These are phyloP conservation scores for Heterodera carotae DNA, from an alignment of 1,140 invertebrate species.

Conservation along the genomic window DNA sequence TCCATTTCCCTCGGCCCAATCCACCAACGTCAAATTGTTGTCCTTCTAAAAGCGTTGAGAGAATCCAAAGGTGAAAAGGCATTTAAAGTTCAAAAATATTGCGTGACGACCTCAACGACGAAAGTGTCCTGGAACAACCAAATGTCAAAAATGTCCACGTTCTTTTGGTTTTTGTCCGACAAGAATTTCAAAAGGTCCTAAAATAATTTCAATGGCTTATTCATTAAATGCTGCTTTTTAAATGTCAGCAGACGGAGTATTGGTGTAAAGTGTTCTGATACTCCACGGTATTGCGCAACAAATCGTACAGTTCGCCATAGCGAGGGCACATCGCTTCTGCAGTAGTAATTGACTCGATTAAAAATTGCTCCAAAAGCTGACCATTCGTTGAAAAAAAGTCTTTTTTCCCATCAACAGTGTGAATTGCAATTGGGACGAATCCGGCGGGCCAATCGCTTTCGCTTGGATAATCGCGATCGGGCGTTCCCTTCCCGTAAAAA, in stretches of 20 bases:
- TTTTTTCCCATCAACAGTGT: conserved; percentile 32
- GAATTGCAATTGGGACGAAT: conserved; percentile 37
- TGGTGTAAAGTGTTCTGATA: conserved; percentile 16
- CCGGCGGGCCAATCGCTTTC: conserved; percentile 28
- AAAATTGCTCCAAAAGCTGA: neutral
- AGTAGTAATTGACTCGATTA: conserved; percentile 20
- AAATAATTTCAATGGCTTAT: conserved; percentile 18
- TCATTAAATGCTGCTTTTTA: conserved; percentile 12
- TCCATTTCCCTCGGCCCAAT: conserved; percentile 19
- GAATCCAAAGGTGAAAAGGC: neutral
- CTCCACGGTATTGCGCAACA: conserved; percentile 29
- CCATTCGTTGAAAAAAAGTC: conserved; percentile 28
- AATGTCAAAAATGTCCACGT: conserved; percentile 22
- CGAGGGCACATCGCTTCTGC: conserved; percentile 26
- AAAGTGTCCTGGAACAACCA: conserved; percentile 35
- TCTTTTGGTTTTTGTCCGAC: conserved; percentile 21
- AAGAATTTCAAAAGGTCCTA: conserved; percentile 32
- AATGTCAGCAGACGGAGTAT: conserved; percentile 18
- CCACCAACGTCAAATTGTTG: conserved; percentile 19
- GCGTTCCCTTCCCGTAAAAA: conserved; percentile 28
- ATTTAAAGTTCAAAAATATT: conserved; percentile 11
- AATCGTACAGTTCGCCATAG: neutral
- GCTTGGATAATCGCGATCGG: conserved; percentile 33
- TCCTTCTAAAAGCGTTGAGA: conserved; percentile 12
- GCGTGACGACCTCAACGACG: conserved; percentile 33